phyloP scores from a whole-genome alignment of 2,797 vertebrate species.

The Meriones psammophilus region DNA sequence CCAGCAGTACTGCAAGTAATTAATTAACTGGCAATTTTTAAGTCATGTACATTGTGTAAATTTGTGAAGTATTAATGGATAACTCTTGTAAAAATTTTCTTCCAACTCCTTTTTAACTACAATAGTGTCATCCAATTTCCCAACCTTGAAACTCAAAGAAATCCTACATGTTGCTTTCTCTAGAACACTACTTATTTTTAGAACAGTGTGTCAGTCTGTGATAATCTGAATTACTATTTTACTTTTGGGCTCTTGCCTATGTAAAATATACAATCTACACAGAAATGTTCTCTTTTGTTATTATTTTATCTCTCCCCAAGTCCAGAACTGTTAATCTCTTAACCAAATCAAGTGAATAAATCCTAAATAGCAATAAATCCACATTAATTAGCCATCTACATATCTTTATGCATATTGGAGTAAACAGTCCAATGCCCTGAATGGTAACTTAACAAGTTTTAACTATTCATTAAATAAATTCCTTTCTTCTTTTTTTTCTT shows the following conservation, averaged over 20 bases:
- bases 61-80: not conserved
- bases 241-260: not conserved
- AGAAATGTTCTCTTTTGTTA: not conserved
- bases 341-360: constrained; percentile 35
- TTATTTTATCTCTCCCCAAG: not conserved
- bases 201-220: not conserved
- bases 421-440: not conserved
- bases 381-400: constrained; percentile 34
- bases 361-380: not conserved
- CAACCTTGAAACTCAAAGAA: not conserved
- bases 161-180: accelerated
- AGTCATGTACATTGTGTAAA: not conserved
- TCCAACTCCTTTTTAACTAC: not conserved
- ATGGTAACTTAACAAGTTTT: not conserved
- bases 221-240: not conserved
- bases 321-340: not conserved
- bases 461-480: not conserved
- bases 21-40: not conserved
- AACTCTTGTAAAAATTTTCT: not conserved
- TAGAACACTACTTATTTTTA: constrained; percentile 15
- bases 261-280: not conserved
- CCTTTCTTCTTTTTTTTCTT: not conserved
- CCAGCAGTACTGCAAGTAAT: not conserved
- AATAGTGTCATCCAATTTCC: not conserved
- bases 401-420: not conserved